phyloP scores from a whole-genome alignment of 2,888 invertebrate genomes.

The Chaetoderma sp. region DNA sequence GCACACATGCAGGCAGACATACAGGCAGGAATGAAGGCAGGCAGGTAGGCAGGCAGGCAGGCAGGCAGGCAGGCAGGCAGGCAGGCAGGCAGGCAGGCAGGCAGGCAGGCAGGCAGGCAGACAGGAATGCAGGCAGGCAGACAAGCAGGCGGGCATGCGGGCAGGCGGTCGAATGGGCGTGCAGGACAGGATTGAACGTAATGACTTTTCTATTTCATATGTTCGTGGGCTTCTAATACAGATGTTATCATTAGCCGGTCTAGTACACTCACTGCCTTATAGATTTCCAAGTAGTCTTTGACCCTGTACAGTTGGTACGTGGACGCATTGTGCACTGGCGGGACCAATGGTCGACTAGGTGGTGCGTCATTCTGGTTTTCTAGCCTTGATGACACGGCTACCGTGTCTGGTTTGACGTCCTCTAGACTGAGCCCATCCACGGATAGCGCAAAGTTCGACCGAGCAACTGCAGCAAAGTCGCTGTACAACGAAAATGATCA shows the following conservation, averaged over 20 bases:
- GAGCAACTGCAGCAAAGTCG: too few relatives aligned
- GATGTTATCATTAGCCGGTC: background rate
- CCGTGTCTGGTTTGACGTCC: slow-evolving; percentile 48
- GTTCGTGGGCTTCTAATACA: background rate
- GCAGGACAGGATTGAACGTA: background rate
- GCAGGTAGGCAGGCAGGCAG: too few relatives aligned
- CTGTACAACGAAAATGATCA: too few relatives aligned
- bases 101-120: too few relatives aligned
- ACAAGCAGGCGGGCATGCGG: too few relatives aligned
- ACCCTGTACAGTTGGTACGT: slow-evolving; percentile 56
- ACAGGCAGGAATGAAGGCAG: too few relatives aligned
- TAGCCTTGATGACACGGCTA: slow-evolving; percentile 42
- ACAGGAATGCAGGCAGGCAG: too few relatives aligned
- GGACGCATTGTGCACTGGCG: slow-evolving; percentile 59
- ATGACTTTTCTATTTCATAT: background rate
- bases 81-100: too few relatives aligned
- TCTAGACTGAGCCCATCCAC: slow-evolving; percentile 38
- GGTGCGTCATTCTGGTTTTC: slow-evolving; percentile 14
- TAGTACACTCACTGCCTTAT: slow-evolving; percentile 49
- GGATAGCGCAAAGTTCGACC: too few relatives aligned
- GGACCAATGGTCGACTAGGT: slow-evolving; percentile 47
- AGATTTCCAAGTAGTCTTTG: slow-evolving; percentile 50
- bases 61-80: too few relatives aligned
- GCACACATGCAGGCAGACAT: too few relatives aligned
- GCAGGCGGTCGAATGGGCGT: background rate